A percentile compares a stretch with the other conserved stretches of the same genome.
Evolutionary conservation across 2,113 vertebrate species (phyloP).

Genomic region (Condylura cristata): DNA sequence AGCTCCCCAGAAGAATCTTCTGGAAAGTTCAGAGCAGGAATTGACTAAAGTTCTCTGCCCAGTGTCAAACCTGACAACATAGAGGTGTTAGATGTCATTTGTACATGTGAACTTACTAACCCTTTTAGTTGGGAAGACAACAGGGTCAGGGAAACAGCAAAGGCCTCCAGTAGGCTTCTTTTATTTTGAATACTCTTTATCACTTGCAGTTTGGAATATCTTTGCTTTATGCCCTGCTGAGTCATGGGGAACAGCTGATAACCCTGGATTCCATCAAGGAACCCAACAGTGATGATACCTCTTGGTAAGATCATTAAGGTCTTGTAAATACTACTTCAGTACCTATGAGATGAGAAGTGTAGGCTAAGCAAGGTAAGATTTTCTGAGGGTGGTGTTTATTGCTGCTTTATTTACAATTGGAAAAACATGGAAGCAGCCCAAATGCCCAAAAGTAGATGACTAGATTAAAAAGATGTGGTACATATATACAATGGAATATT

Average conservation of each 20-base stretch:
- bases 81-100: background rate
- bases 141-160: background rate
- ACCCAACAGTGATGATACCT: constrained; percentile 88
- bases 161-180: background rate
- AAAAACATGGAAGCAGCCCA: no score
- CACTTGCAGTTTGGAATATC: constrained; percentile 94
- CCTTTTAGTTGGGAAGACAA: background rate
- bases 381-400: background rate
- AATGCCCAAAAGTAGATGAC: no score
- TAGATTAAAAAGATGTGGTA: no score
- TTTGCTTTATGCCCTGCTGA: constrained; percentile 94
- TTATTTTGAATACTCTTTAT: background rate
- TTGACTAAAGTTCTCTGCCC: background rate
- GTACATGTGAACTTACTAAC: background rate
- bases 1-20: background rate
- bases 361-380: background rate
- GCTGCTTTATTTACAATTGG: no score
- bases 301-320: constrained; percentile 86
- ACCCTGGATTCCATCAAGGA: constrained; percentile 88
- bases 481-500: no score
- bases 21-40: background rate
- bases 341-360: background rate
- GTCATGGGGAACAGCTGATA: constrained; percentile 92
- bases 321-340: background rate
- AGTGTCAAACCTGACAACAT: background rate